Percentiles rank a stretch among this genome's conserved stretches.
Evolutionary conservation across 1,140 invertebrate genomes (phyloP).

Genomic region (Zaprionus inermis): DNA sequence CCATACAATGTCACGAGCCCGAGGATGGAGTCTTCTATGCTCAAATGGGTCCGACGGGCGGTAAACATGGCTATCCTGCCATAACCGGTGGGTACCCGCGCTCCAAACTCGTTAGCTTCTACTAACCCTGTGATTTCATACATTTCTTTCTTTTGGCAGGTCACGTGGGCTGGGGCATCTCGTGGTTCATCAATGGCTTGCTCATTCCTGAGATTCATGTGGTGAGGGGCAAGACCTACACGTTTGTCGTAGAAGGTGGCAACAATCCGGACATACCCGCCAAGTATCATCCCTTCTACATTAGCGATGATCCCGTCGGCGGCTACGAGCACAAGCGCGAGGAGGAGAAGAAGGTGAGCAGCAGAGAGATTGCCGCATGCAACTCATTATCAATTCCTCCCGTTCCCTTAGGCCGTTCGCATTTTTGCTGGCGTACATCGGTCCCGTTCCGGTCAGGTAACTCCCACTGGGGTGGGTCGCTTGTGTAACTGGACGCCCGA

Average conservation of each 20-base stretch:
- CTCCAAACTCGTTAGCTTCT: background rate
- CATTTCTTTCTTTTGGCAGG: slow-evolving; percentile 85
- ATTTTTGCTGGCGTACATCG: slow-evolving; percentile 92
- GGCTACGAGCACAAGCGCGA: slow-evolving; percentile 94
- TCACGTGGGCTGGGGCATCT: slow-evolving; percentile 96
- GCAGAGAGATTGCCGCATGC: background rate
- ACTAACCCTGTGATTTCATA: background rate
- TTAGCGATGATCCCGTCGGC: slow-evolving; percentile 96
- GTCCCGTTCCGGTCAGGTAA: slow-evolving; percentile 87
- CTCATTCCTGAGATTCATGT: slow-evolving; percentile 97
- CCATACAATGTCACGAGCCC: slow-evolving; percentile 94
- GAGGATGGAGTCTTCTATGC: slow-evolving; percentile 95
- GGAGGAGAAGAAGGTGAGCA: slow-evolving; percentile 91
- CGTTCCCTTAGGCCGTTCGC: slow-evolving; percentile 88
- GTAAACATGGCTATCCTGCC: slow-evolving; percentile 93
- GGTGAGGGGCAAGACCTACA: slow-evolving; percentile 94
- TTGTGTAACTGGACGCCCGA: slow-evolving; percentile 94
- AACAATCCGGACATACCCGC: slow-evolving; percentile 90
- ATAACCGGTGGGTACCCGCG: slow-evolving; percentile 90
- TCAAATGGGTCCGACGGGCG: slow-evolving; percentile 95
- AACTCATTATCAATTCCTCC: background rate
- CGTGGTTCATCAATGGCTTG: slow-evolving; percentile 96
- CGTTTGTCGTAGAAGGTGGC: slow-evolving; percentile 95
- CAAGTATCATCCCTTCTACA: slow-evolving; percentile 97
- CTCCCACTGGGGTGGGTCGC: slow-evolving; percentile 90